Conservation (phyloP, 2,797 vertebrate genomes). For the Amblyopsis hoosieri region DNA sequence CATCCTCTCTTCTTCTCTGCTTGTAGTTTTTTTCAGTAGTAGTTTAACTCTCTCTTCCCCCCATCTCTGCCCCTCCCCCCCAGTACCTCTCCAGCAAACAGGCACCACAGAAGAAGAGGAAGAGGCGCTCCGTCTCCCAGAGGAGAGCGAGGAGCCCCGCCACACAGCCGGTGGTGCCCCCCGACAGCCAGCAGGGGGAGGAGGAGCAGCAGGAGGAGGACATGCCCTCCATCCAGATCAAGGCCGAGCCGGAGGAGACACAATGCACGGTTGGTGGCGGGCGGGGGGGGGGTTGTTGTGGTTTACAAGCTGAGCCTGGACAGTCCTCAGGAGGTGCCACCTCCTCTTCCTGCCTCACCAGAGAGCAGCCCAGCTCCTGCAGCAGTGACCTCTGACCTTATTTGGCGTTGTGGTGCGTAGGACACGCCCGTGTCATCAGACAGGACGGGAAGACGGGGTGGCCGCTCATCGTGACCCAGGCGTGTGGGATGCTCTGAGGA, state of each 20-base stretch:
- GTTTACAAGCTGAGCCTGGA: too few species aligned
- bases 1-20: slow-evolving; percentile 30
- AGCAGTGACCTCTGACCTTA: too few species aligned
- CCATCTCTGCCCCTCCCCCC: not conserved
- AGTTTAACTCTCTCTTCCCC: not conserved
- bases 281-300: not conserved
- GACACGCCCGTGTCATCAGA: too few species aligned
- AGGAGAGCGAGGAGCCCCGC: slow-evolving; percentile 63
- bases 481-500: too few species aligned
- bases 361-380: too few species aligned
- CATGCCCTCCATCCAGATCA: slow-evolving; percentile 82
- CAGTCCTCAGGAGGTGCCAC: too few species aligned
- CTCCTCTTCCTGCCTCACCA: too few species aligned
- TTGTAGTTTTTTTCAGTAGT: slow-evolving; percentile 17
- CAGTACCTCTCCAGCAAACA: slow-evolving; percentile 78
- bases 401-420: too few species aligned
- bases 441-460: too few species aligned
- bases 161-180: slow-evolving; percentile 37
- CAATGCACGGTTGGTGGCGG: slow-evolving; percentile 76
- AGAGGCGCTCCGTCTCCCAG: slow-evolving; percentile 55
- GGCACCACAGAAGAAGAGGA: slow-evolving; percentile 60
- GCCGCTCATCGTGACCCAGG: too few species aligned
- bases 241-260: slow-evolving; percentile 81
- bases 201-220: slow-evolving; percentile 51
- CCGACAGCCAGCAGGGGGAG: slow-evolving; percentile 25